Conservation (phyloP, 1,140 invertebrate genomes). For the Philaenus spumarius region DNA sequence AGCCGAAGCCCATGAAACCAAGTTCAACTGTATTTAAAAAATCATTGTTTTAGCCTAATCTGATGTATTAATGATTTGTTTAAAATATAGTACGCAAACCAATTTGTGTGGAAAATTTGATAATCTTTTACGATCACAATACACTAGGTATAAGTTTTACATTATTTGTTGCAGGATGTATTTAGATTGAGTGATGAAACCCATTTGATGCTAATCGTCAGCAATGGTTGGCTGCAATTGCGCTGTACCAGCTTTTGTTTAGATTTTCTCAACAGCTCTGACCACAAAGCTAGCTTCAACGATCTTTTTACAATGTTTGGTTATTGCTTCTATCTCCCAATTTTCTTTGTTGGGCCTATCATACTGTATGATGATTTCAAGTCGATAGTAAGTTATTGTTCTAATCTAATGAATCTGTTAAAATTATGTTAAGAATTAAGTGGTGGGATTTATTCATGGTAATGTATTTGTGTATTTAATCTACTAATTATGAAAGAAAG, state of each 20-base stretch:
- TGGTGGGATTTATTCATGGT: too few species aligned
- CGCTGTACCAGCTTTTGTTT: conserved; percentile 48
- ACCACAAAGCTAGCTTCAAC: conserved; percentile 31
- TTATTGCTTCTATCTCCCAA: conserved; percentile 76
- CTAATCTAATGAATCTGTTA: too few species aligned
- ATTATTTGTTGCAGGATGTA: conserved; percentile 2
- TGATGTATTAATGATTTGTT: too few species aligned
- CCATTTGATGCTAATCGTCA: conserved; percentile 17
- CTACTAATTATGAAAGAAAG: not conserved
- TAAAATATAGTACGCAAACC: too few species aligned
- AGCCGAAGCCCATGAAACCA: too few species aligned
- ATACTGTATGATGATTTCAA: conserved; percentile 64
- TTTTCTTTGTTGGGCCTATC: conserved; percentile 69
- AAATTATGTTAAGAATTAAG: too few species aligned
- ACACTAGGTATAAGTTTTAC: too few species aligned
- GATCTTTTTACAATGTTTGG: conserved; percentile 47
- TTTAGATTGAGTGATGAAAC: conserved; percentile 9
- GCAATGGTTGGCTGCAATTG: conserved; percentile 47
- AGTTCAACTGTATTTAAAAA: too few species aligned
- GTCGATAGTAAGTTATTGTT: conserved; percentile 39
- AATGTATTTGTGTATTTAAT: too few species aligned
- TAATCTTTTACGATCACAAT: too few species aligned
- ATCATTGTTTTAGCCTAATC: too few species aligned
- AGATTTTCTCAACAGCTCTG: conserved; percentile 31
- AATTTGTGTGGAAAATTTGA: too few species aligned